phyloP scores from a whole-genome alignment of 1,140 invertebrate species.

The Bombyx mori region DNA sequence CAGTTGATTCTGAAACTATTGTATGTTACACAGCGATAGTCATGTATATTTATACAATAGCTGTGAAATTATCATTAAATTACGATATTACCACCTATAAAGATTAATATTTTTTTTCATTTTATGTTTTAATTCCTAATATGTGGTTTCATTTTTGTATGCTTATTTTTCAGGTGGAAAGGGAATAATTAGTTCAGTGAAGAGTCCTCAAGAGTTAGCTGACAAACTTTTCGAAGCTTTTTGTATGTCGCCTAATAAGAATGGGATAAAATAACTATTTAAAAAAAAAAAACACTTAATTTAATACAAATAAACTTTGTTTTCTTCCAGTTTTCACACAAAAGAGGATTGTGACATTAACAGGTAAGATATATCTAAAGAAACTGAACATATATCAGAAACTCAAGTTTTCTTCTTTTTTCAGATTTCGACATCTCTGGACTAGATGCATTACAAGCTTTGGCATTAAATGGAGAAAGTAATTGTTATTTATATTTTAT shows the following conservation, averaged over 20 bases:
- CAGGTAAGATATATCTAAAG: conserved; percentile 20
- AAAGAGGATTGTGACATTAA: conserved; percentile 28
- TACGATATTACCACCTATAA: background rate
- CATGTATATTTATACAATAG: background rate
- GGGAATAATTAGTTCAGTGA: conserved; percentile 40
- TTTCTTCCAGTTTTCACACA: conserved; percentile 23
- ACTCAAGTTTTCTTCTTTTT: conserved; percentile 15
- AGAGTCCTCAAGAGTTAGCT: conserved; percentile 32
- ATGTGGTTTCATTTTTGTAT: background rate
- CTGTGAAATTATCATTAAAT: background rate
- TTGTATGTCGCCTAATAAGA: conserved; percentile 31
- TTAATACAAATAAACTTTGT: background rate
- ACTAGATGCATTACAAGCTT: conserved; percentile 43
- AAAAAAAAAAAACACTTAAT: background rate
- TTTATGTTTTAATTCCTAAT: too few species aligned
- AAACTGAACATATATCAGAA: background rate
- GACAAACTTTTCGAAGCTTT: conserved; percentile 41
- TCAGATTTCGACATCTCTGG: conserved; percentile 36
- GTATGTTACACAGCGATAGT: background rate
- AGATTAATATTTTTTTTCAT: too few species aligned
- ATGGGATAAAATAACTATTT: background rate
- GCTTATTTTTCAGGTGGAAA: conserved; percentile 26
- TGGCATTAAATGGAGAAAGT: conserved; percentile 39
- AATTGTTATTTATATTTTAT: conserved; percentile 8
- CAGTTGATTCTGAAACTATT: background rate